Evolutionary conservation across 2,797 vertebrate species (phyloP).

Genomic region (Sebastes paucispinis): DNA sequence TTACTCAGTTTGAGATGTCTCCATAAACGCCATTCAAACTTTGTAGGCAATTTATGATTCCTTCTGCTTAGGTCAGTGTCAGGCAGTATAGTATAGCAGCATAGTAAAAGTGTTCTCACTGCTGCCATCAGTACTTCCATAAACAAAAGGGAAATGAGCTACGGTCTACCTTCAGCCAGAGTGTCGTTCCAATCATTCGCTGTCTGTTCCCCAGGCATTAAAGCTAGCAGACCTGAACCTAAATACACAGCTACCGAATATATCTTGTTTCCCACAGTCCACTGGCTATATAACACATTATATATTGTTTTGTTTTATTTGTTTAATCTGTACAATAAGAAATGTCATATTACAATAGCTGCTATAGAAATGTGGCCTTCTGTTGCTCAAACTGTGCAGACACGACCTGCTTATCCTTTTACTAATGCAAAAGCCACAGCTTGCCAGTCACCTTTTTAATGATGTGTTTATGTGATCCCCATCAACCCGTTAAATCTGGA

Average conservation of each 20-base stretch:
- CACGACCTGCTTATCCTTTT: neutral
- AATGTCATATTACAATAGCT: neutral
- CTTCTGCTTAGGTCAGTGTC: neutral
- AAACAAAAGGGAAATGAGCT: slow-evolving; percentile 57
- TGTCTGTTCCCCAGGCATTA: slow-evolving; percentile 60
- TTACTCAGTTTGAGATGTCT: neutral
- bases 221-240: slow-evolving; percentile 73
- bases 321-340: neutral
- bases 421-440: slow-evolving; percentile 1
- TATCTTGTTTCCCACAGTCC: slow-evolving; percentile 39
- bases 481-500: slow-evolving; percentile 27
- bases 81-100: neutral
- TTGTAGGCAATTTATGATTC: neutral
- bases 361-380: neutral
- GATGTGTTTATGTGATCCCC: slow-evolving; percentile 34
- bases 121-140: slow-evolving; percentile 44
- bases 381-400: neutral
- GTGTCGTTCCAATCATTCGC: slow-evolving; percentile 40
- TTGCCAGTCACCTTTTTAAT: slow-evolving; percentile 9
- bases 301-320: neutral
- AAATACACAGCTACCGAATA: slow-evolving; percentile 64
- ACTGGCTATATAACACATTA: neutral
- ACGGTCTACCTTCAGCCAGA: slow-evolving; percentile 16
- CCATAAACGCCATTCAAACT: neutral
- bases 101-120: neutral